phyloP scores from a whole-genome alignment of 2,888 invertebrate genomes.

The Eucera pruinosa region DNA sequence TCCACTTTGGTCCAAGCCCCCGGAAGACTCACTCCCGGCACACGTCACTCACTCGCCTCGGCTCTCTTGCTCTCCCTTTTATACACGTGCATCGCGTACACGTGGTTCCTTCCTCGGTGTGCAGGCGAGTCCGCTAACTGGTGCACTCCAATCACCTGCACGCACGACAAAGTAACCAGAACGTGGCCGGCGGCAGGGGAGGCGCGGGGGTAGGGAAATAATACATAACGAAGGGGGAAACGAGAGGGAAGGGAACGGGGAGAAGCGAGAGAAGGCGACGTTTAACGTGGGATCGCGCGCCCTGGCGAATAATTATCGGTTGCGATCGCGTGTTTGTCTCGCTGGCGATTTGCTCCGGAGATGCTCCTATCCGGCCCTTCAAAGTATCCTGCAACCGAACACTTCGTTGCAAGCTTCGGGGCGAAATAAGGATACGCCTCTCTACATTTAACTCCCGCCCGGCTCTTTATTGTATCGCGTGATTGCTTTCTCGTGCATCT shows the following conservation, averaged over 20 bases:
- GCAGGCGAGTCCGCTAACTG: too few relatives aligned
- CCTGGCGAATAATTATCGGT: conserved; percentile 31
- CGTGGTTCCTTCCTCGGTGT: too few relatives aligned
- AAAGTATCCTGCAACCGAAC: too few relatives aligned
- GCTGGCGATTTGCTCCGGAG: too few relatives aligned
- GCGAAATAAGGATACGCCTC: too few relatives aligned
- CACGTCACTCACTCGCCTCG: conserved; percentile 58
- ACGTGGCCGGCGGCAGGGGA: conserved; percentile 28
- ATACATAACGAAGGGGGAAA: conserved; percentile 10
- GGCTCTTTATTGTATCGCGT: too few relatives aligned
- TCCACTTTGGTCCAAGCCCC: conserved; percentile 57
- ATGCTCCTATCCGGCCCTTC: too few relatives aligned
- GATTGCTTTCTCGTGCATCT: too few relatives aligned
- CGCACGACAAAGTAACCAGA: conserved; percentile 51
- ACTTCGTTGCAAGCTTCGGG: too few relatives aligned
- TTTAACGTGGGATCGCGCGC: conserved; percentile 15
- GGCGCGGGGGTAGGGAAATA: too few relatives aligned
- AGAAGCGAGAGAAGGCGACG: conserved; percentile 14
- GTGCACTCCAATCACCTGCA: conserved; percentile 61
- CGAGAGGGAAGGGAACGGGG: background rate
- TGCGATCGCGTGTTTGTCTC: conserved; percentile 26
- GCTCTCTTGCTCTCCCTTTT: conserved; percentile 59
- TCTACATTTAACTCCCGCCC: too few relatives aligned
- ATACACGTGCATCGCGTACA: conserved; percentile 50
- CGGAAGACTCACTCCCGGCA: conserved; percentile 74